Evolutionary conservation across 1,140 invertebrate genomes (phyloP), one percentile per base, ranked within the genome.

Genomic region (Colletes gigas): DNA sequence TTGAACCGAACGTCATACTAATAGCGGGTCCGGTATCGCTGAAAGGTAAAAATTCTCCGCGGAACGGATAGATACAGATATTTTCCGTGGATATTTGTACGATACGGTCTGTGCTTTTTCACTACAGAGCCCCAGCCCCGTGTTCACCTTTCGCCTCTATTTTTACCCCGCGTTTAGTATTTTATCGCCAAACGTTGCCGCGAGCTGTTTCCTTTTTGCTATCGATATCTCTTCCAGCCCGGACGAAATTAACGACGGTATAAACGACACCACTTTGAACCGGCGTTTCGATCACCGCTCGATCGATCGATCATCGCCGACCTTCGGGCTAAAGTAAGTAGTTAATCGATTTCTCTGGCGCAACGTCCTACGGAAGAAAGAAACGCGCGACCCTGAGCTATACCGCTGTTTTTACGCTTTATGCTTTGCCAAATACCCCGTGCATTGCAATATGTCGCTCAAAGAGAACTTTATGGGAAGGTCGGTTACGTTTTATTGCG

Each of bases 181-280:
- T 80, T 74, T 68, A 74, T 80, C 78, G 78, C 54, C 78, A 62
- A 80, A 75, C 78, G 78, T 80, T 67, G 72, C 78, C 78, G 78
- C 78, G 78, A 80, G 78, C 78, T 80, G 78, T 80, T 80, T 75
- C 65, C 72, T 80, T 80, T 80, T 80, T 80, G 71, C 71, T 68
- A 80, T 80, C 78, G 78, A 80, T 74, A 74, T 80, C 78, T 67
- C 72, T 67, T 75, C 47, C 72, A 54, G 71, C 65, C 78, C 65
- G 71, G 78, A 68, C 72, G 78, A 80, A 80, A 80, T 80, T 80
- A 80, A 80, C 78, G 78, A 80, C 78, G 71, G 39, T 75, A 80
- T 75, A 80, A 80, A 80, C 78, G 78, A 75, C 71, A 80, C 69
- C 77, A 73, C 77, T 79, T 79, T 79, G 72, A 80, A 50, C 52